These are phyloP conservation scores for Datnioides undecimradiatus DNA, from an alignment of 2,113 vertebrate genomes.

Conservation along the genomic window DNA sequence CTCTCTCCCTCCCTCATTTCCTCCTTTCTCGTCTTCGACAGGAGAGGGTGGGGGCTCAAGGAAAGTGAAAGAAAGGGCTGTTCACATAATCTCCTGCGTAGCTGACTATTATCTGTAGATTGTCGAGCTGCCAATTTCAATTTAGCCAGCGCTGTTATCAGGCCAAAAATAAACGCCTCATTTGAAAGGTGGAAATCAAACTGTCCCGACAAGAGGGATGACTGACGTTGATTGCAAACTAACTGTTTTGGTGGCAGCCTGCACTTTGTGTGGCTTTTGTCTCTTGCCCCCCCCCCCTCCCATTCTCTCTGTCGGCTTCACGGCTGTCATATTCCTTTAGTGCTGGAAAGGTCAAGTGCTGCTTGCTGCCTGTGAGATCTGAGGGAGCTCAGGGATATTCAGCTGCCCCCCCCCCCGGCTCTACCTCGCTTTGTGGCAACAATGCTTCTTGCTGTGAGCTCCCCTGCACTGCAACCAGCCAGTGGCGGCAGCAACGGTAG, in stretches of 20 bases:
- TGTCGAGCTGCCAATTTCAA: conserved; percentile 88
- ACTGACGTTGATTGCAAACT: conserved; percentile 89
- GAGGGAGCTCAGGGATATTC: conserved; percentile 76
- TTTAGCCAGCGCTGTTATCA: conserved; percentile 86
- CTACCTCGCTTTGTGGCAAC: conserved; percentile 70
- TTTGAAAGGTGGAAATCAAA: conserved; percentile 90
- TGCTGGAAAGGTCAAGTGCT: conserved; percentile 86
- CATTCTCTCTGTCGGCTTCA: conserved; percentile 80
- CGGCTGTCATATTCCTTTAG: conserved; percentile 89
- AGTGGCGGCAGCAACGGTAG: conserved; percentile 66
- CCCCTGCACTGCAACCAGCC: conserved; percentile 69
- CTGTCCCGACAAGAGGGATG: conserved; percentile 85
- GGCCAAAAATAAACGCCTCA: conserved; percentile 86
- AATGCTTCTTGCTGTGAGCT: conserved; percentile 67
- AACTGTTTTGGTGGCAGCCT: conserved; percentile 86
- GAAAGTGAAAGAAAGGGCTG: conserved; percentile 81
- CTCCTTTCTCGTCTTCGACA: conserved; percentile 76
- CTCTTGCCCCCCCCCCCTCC: conserved; percentile 61
- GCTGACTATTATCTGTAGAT: conserved; percentile 82
- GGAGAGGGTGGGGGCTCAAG: conserved; percentile 64
- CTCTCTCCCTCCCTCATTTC: conserved; percentile 74
- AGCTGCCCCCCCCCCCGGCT: conserved; percentile 32
- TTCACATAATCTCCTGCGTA: conserved; percentile 84
- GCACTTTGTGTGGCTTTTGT: conserved; percentile 87
- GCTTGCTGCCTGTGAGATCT: conserved; percentile 85